phyloP scores from a whole-genome alignment of 2,113 vertebrate genomes.

The Siniperca chuatsi region DNA sequence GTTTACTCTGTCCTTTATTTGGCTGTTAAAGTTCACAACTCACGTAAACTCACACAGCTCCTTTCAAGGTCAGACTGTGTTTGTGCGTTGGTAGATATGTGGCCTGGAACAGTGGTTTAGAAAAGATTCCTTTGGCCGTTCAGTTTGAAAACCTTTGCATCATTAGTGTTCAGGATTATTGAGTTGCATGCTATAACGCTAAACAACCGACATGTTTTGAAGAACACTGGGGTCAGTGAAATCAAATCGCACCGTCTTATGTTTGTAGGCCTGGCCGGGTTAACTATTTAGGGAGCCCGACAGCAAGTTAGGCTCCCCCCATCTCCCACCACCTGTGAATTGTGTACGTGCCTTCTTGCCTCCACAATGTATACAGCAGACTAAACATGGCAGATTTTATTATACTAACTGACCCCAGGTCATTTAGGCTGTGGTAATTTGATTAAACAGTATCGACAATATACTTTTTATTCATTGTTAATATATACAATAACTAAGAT shows the following conservation, averaged over 20 bases:
- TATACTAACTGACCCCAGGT: not conserved
- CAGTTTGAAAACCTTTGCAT: conserved; percentile 6
- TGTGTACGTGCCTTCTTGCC: not conserved
- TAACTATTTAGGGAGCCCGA: not conserved
- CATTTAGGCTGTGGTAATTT: not conserved
- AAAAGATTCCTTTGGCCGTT: not conserved
- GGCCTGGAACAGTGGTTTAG: not conserved
- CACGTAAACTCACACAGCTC: conserved; percentile 5
- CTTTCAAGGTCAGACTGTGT: conserved; percentile 30
- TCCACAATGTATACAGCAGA: not conserved
- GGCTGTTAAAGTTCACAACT: conserved; percentile 35
- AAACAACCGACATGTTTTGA: not conserved
- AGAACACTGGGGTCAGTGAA: not conserved
- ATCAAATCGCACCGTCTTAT: not conserved
- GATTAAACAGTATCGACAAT: not conserved
- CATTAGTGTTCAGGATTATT: not conserved
- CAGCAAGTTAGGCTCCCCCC: too few species aligned
- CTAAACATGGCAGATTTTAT: not conserved
- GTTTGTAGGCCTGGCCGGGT: not conserved
- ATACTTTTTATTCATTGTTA: not conserved
- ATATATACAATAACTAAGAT: not conserved
- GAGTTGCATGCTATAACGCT: not conserved
- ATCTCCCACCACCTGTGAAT: too few species aligned
- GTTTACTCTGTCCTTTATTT: conserved; percentile 50
- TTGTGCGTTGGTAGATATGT: not conserved